These are phyloP conservation scores for Torymus auratus DNA, from an alignment of 2,888 invertebrate genomes.

Conservation along the genomic window DNA sequence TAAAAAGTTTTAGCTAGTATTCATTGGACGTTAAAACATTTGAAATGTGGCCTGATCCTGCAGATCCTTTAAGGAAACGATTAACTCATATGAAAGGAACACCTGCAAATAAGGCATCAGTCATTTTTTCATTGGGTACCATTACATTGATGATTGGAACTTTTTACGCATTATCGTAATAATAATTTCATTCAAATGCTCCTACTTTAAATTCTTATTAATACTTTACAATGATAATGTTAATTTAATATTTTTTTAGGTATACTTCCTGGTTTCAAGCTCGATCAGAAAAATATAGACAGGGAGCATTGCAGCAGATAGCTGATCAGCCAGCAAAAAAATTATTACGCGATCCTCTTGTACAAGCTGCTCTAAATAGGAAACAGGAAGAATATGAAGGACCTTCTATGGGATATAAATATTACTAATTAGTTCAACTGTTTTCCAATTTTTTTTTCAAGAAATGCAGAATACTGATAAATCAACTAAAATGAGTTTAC, in stretches of 20 bases:
- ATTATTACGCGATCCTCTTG: slow-evolving; percentile 2
- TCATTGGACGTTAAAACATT: neutral
- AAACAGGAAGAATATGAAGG: neutral
- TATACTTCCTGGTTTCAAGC: slow-evolving; percentile 6
- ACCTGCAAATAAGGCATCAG: slow-evolving; percentile 56
- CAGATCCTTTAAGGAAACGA: slow-evolving; percentile 62
- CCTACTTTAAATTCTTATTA: too few relatives aligned
- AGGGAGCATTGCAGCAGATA: neutral
- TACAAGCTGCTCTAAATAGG: neutral
- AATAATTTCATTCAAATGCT: neutral
- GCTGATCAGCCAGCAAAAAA: slow-evolving; percentile 18
- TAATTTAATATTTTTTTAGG: slow-evolving; percentile 15
- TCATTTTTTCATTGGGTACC: neutral
- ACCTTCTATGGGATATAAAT: neutral
- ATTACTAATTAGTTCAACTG: neutral
- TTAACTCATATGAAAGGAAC: slow-evolving; percentile 66
- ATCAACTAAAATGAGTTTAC: slow-evolving; percentile 10
- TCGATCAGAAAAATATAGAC: neutral
- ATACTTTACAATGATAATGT: neutral
- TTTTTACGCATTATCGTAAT: slow-evolving; percentile 7
- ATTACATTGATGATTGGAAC: neutral
- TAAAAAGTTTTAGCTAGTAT: neutral
- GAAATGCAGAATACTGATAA: slow-evolving; percentile 20
- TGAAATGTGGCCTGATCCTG: slow-evolving; percentile 63
- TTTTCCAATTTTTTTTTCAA: too few relatives aligned